Conservation (phyloP, 2,113 vertebrate genomes). For the Channa maculata region DNA sequence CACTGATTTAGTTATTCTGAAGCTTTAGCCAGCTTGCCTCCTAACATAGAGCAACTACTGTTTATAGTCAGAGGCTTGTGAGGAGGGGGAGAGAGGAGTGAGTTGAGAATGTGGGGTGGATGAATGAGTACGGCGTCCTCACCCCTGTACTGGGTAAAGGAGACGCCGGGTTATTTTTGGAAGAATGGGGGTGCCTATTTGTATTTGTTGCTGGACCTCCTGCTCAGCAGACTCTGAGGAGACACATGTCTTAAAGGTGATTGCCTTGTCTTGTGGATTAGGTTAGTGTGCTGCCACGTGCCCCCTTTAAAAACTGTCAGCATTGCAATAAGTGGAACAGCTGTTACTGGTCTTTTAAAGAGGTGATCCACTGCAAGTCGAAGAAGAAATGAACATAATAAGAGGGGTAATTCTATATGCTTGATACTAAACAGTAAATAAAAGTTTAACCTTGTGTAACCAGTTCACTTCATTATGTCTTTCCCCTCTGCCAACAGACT, state of each 20-base stretch:
- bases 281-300: slow-evolving; percentile 22
- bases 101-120: slow-evolving; percentile 66
- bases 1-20: slow-evolving; percentile 66
- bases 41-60: slow-evolving; percentile 75
- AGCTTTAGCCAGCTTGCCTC: slow-evolving; percentile 60
- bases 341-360: slow-evolving; percentile 57
- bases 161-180: slow-evolving; percentile 76
- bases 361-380: slow-evolving; percentile 19
- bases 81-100: slow-evolving; percentile 48
- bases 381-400: slow-evolving; percentile 3
- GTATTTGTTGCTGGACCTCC: slow-evolving; percentile 47
- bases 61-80: slow-evolving; percentile 60
- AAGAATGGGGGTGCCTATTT: slow-evolving; percentile 61
- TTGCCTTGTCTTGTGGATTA: slow-evolving; percentile 57
- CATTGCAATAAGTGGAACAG: slow-evolving; percentile 61
- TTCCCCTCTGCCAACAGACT: neutral
- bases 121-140: slow-evolving; percentile 29
- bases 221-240: neutral
- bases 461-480: slow-evolving; percentile 19
- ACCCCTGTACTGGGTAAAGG: slow-evolving; percentile 39
- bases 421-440: neutral
- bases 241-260: slow-evolving; percentile 68
- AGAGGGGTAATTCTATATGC: neutral
- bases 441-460: slow-evolving; percentile 19
- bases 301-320: slow-evolving; percentile 62